Evolutionary conservation across 2,888 invertebrate genomes (phyloP).

Genomic region (Himalopsyche kuldschensis): DNA sequence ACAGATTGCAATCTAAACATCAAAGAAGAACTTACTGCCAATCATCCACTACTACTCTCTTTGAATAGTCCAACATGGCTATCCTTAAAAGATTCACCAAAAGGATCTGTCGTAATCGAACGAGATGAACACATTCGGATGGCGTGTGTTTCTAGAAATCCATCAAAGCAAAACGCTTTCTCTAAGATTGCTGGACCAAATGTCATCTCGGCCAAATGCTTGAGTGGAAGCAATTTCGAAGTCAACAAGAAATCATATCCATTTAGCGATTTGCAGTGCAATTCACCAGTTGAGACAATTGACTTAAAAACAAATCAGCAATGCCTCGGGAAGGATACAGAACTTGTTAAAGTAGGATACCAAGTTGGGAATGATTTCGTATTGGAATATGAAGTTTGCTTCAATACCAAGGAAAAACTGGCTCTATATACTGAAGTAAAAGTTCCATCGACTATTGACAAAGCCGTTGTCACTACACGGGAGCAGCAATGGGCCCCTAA

Average conservation of each 20-base stretch:
- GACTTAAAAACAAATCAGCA: slow-evolving; percentile 28
- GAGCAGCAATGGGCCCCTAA: slow-evolving; percentile 28
- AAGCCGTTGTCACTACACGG: background rate
- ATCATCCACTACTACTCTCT: slow-evolving; percentile 37
- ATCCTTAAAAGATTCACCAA: slow-evolving; percentile 23
- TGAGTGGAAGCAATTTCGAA: slow-evolving; percentile 38
- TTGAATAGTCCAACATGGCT: slow-evolving; percentile 28
- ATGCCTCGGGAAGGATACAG: slow-evolving; percentile 36
- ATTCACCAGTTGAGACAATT: slow-evolving; percentile 16
- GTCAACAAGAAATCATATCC: slow-evolving; percentile 32
- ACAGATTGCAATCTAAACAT: slow-evolving; percentile 38
- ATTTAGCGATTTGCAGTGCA: slow-evolving; percentile 36
- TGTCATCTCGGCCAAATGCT: slow-evolving; percentile 35
- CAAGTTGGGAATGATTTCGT: slow-evolving; percentile 35
- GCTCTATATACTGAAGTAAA: slow-evolving; percentile 36
- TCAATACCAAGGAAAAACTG: slow-evolving; percentile 32
- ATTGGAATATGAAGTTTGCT: slow-evolving; percentile 38
- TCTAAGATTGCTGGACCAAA: slow-evolving; percentile 22
- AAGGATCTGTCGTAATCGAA: slow-evolving; percentile 29
- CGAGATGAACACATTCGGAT: slow-evolving; percentile 35
- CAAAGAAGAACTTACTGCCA: slow-evolving; percentile 32
- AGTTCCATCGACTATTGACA: slow-evolving; percentile 27
- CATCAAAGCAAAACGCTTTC: slow-evolving; percentile 30
- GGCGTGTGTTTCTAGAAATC: slow-evolving; percentile 28
- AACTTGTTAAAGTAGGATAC: slow-evolving; percentile 39